Evolutionary conservation across 2,113 vertebrate species (phyloP), one percentile per base, ranked within the genome.

Genomic region (Eudyptes chrysolophus): DNA sequence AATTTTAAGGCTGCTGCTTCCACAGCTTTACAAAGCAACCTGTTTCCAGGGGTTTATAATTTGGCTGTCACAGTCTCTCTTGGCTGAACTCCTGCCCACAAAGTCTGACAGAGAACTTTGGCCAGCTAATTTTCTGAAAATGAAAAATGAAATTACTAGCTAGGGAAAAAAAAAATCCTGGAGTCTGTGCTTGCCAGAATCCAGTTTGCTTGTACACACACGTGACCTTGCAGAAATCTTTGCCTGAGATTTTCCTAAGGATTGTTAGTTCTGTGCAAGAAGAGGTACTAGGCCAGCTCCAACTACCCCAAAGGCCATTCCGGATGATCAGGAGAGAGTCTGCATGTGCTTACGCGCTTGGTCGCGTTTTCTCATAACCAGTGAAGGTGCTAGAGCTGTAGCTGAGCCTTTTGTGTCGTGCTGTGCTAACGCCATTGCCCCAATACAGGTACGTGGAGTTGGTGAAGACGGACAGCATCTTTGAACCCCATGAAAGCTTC

Each of bases 401-500:
- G 38, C 29, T 66, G 77, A 93, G 71, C 66, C 66, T 54, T 54
- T 24, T 64, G 30, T 30, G 36, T 58, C 1, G 0, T 72, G 60
- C 81, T 66, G 38, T 51, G 40, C 82, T 95, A 87, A 97, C 9
- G 7, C 44, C 36, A 7, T 36, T 84, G 32, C 60, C n/a, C 21
- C 48, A 24, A 54, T 70, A 24, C 97, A 99, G 99, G 96, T 99
- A 99, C 0, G 99, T 99, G 98, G 99, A 99, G 92, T 90, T 99
- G 97, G 99, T 99, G 72, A 99, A 99, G 61, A 98, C 99, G 1
- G 99, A 99, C 98, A 99, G 98, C 90, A 98, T 98, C 98, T 99
- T 99, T 72, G 98, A 99, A 82, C 98, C 98, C 22, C 98, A 99
- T 5, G 99, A 99, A 58, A 99, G 99, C 89, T 99, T 99, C 98